Percentiles rank a stretch among this genome's conserved stretches.
Conservation (phyloP, 2,113 vertebrate genomes). For the Zapornia atra region DNA sequence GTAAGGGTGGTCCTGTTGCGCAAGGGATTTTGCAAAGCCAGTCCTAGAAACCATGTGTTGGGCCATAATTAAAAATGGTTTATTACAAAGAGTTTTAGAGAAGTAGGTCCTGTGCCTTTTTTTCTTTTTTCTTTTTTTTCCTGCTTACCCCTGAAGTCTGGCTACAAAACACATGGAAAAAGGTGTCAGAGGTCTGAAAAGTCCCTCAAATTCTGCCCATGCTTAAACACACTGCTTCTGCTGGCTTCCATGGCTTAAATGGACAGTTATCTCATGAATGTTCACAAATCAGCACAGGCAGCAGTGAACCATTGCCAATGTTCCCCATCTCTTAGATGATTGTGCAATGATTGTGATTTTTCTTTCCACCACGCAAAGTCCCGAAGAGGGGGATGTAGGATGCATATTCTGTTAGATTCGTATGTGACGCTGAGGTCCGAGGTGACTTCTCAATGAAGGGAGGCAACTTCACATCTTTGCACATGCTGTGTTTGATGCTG, state of each 20-base stretch:
- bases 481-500: not conserved
- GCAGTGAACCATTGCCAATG: not conserved
- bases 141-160: accelerated
- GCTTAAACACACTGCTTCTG: not conserved
- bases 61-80: not conserved
- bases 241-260: not conserved
- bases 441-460: not conserved
- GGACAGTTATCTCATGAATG: not conserved
- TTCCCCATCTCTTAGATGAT: not conserved
- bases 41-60: not conserved
- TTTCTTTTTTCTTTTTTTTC: not conserved
- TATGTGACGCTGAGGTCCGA: not conserved
- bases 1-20: not conserved
- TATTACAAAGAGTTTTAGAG: not conserved
- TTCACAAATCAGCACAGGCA: not conserved
- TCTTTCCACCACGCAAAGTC: not conserved
- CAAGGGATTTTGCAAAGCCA: not conserved
- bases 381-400: not conserved
- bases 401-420: not conserved
- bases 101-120: not conserved
- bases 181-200: not conserved
- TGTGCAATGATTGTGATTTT: not conserved
- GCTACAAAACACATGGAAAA: not conserved
- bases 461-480: not conserved
- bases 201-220: not conserved